Conservation (phyloP, 2,797 vertebrate species). For the Xenentodon cancila region DNA sequence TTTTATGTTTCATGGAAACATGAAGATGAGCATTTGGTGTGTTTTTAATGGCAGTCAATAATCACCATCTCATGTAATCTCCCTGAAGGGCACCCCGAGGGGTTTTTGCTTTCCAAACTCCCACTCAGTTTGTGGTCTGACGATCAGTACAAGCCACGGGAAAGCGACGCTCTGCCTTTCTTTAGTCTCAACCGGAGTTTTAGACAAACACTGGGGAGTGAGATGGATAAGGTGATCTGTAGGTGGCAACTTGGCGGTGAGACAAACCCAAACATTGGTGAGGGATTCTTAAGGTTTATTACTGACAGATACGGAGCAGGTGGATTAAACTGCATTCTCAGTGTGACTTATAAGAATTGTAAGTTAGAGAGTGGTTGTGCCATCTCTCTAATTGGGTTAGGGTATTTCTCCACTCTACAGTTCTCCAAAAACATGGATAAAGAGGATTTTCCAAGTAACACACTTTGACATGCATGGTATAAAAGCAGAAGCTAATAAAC, state of each 20-base stretch:
- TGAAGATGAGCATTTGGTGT: constrained; percentile 30
- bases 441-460: background rate
- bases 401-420: background rate
- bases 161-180: constrained; percentile 21
- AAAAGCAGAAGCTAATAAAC: constrained; percentile 3
- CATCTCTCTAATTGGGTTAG: background rate
- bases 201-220: constrained; percentile 37
- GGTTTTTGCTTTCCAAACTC: constrained; percentile 33
- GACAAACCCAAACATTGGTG: constrained; percentile 20
- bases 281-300: background rate
- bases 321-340: constrained; percentile 1
- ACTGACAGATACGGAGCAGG: background rate
- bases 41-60: constrained; percentile 32
- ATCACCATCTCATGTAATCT: constrained; percentile 26
- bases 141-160: constrained; percentile 31
- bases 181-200: constrained; percentile 44
- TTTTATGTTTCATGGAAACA: constrained; percentile 27
- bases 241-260: constrained; percentile 23
- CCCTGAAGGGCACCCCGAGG: constrained; percentile 30
- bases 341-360: background rate
- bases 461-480: background rate
- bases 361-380: background rate
- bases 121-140: constrained; percentile 23
- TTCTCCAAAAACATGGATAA: constrained; percentile 1
- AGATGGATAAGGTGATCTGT: constrained; percentile 41